Evolutionary conservation across 2,888 invertebrate species (phyloP), one percentile per base, ranked within the genome.

Genomic region (Carabus problematicus): DNA sequence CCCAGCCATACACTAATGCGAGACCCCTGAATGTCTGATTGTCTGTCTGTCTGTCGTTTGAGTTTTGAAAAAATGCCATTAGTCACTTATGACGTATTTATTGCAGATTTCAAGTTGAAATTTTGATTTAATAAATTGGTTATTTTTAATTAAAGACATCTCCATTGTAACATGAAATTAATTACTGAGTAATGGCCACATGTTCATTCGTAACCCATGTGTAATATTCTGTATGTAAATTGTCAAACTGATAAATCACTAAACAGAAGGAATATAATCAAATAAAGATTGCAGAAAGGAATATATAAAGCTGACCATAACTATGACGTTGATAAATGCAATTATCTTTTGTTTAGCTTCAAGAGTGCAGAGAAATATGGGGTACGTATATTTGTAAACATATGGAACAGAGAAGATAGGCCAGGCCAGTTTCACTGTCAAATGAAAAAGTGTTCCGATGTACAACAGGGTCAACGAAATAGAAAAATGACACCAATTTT

Each of bases 401-500:
- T 12, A 45, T 12, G 11, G 45, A 8, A 42, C 42, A 42, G 9
- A 9, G 9, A 12, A 45, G 14, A 45, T 4, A 45, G 3, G 45
- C 2, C 7, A 3, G 45, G n/a, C 45, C 11, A 3, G 11, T 45
- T 45, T 45, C 14, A 45, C 45, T 45, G 29, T 29, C 8, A 58
- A 41, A 8, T 8, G 49, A 62, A 62, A 14, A 62, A 14, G 49
- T 62, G 39, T 14, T 0, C 8, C 11, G 39, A 16, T 47, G 49
- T 14, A 58, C 49, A 47, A 39, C 19, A 19, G 47, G 62, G 62
- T 62, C 62, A 62, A 62, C 47, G 40, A 40, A 49, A n/a, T 62
- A 62, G 62, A 62, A 62, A 62, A 62, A 62, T 62, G 39, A n/a
- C n/a, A 16, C 62, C 62, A 62, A 62, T 62, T 62, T 47, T 29